Base-by-base conservation (phyloP, 2,797 vertebrate species). In the Eulemur mongoz region DNA sequence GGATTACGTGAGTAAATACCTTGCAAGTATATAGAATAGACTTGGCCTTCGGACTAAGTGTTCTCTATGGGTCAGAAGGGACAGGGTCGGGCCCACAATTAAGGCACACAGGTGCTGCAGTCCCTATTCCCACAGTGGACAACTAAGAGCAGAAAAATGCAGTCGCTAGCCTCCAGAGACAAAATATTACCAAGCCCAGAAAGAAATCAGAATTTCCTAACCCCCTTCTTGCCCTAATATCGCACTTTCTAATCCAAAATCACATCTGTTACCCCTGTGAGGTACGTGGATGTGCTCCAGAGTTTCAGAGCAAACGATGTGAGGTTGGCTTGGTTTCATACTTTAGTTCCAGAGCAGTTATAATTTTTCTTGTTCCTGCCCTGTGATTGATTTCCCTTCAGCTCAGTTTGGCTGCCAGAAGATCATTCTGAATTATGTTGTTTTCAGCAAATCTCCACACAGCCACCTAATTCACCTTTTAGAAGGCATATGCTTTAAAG, bases 311-410 rank as follows among this genome's bases (percentile, higher is more conserved):
- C 52, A 92, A 88, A 91, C 0, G 8, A 79, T 52, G 52, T 86
- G 78, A 84, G 15, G 35, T 69, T 97, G 95, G 89, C 91, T 65
- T 61, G 50, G 48, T 54, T 86, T 94, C 75, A 15, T 27, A 30
- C 27, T 54, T 82, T 32, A 30, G 75, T 50, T 97, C 43, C 91
- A 80, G 59, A 94, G 79, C n/a, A 86, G 76, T 59, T 57, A 25
- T 17, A 63, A 72, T 83, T 93, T 93, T 95, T 84, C 93, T 87
- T 91, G 27, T 96, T 97, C 72, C 52, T 4, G 9, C 10, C 9
- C 63, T 69, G 48, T 93, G 93, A 96, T 96, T 93, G 91, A 93
- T 97, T 89, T 89, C n/a, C 80, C 54, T 97, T 92, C 86, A 92
- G 50, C 70, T 93, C 83, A 40, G 20, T 43, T 91, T 86, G 84